Evolutionary conservation across 2,888 invertebrate genomes (phyloP), one percentile per base, ranked within the genome.

Genomic region (Drosophila neotestacea): DNA sequence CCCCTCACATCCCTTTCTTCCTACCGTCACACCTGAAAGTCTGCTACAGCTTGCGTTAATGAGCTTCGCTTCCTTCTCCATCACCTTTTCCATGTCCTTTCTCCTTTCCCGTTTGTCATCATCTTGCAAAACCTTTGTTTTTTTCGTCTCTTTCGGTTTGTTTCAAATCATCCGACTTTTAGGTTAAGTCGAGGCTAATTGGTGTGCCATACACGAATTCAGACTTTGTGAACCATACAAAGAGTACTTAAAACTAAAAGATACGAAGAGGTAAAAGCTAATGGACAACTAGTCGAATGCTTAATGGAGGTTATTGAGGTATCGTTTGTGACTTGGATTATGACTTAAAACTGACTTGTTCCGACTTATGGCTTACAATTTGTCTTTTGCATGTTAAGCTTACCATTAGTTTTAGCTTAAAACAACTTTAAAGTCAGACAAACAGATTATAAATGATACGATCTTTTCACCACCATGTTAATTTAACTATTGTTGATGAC

Each of bases 31-130:
- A 58, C 28, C 58, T 47, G 22, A 63, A 63, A 63, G 62, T 55
- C 55, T 63, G 47, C 55, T 7, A 13, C 47, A 27, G 28, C 39
- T 47, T 41, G 47, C 27, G 46, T 63, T 55, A 63, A 62, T 54
- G 46, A 62, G 61, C 61, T 62, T 4, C 36, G 13, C 61, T 32
- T n/a, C 13, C 54, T 5, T 4, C 11, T 5, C 46, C 46, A 16
- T 9, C 30, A 9, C 11, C 6, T 9, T 4, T 36, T 22, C n/a
- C 28, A 3, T 6, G 6, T n/a, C 0, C 28, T 5, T 10, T 10
- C 10, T 0, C 30, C 7, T 16, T 30, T 27, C 6, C 4, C 2
- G 41, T 50, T 22, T 7, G 32, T 27, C 10, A 1, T 13, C 41
- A 11, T 27, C 50, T 34, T 32, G 13, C 7, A n/a, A n/a, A 13